Evolutionary conservation across 2,888 invertebrate genomes (phyloP).

Genomic region (Lithosia quadra): DNA sequence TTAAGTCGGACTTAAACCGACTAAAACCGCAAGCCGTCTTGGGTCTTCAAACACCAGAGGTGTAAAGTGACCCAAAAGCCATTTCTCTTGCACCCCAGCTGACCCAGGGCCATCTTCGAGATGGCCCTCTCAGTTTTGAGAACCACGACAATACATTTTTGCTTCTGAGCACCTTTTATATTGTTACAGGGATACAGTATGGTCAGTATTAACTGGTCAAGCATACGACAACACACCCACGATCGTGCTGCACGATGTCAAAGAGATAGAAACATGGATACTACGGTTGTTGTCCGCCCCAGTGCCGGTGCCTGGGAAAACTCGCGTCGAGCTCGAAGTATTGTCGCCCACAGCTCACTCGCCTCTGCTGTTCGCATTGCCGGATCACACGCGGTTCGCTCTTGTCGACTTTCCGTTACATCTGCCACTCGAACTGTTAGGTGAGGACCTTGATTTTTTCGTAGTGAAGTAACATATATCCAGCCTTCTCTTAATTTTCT

Average conservation of each 20-base stretch:
- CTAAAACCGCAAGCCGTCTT: too few relatives aligned
- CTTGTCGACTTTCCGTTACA: conserved; percentile 99
- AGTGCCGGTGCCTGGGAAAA: conserved; percentile 99
- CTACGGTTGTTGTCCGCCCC: conserved; percentile 97
- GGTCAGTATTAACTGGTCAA: conserved; percentile 97
- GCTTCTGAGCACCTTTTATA: not conserved
- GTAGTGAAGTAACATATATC: not conserved
- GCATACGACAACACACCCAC: conserved; percentile 93
- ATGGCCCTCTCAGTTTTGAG: too few relatives aligned
- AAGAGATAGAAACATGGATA: conserved; percentile 99
- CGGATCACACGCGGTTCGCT: conserved; percentile 98
- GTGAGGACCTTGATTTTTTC: conserved; percentile 62
- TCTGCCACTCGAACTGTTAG: conserved; percentile 98
- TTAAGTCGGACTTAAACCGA: too few relatives aligned
- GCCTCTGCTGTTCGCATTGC: conserved; percentile 96
- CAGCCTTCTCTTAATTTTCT: not conserved
- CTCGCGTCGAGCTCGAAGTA: conserved; percentile 93
- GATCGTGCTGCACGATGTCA: conserved; percentile 97
- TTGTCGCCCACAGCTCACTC: conserved; percentile 94
- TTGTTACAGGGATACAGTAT: conserved; percentile 94
- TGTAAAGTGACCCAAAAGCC: too few relatives aligned
- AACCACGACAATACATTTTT: too few relatives aligned
- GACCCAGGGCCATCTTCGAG: too few relatives aligned
- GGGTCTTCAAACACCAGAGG: too few relatives aligned
- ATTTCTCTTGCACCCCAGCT: too few relatives aligned